Evolutionary conservation across 2,888 invertebrate species (phyloP).

Genomic region (Megastigmus dorsalis): DNA sequence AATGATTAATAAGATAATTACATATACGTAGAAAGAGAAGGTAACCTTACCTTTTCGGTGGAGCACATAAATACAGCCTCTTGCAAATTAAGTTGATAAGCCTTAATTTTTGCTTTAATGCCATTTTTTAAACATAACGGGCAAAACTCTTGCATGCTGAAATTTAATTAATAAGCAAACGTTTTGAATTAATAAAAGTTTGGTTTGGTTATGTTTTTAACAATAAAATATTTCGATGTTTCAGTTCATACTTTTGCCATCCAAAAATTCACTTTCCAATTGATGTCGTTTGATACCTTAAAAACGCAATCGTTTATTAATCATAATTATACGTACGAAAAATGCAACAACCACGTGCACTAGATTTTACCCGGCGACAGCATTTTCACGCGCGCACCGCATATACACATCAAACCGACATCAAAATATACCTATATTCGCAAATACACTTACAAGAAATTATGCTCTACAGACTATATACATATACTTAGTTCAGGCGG

Average conservation of each 20-base stretch:
- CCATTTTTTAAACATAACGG: conserved; percentile 67
- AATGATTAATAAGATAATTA: not conserved
- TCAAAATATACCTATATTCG: no score
- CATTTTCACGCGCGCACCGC: not conserved
- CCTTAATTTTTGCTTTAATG: conserved; percentile 59
- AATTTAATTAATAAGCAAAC: conserved; percentile 20
- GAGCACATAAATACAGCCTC: conserved; percentile 67
- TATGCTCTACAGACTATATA: no score
- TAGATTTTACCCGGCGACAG: not conserved
- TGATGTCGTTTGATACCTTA: not conserved
- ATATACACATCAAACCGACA: no score
- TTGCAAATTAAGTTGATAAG: conserved; percentile 65
- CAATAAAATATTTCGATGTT: conserved; percentile 6
- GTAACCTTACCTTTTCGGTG: conserved; percentile 59
- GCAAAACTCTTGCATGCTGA: conserved; percentile 66
- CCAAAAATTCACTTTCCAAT: not conserved
- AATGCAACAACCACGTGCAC: conserved; percentile 13
- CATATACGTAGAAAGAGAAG: not conserved
- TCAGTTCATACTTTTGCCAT: conserved; percentile 45
- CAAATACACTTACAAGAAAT: no score
- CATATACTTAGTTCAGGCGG: no score
- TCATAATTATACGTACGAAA: not conserved
- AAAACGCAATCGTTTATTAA: not conserved
- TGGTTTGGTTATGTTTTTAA: conserved; percentile 32
- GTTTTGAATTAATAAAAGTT: conserved; percentile 11